Percentiles rank a stretch among this genome's conserved stretches.
Evolutionary conservation across 2,797 vertebrate genomes (phyloP).

Genomic region (Chrosomus eos): DNA sequence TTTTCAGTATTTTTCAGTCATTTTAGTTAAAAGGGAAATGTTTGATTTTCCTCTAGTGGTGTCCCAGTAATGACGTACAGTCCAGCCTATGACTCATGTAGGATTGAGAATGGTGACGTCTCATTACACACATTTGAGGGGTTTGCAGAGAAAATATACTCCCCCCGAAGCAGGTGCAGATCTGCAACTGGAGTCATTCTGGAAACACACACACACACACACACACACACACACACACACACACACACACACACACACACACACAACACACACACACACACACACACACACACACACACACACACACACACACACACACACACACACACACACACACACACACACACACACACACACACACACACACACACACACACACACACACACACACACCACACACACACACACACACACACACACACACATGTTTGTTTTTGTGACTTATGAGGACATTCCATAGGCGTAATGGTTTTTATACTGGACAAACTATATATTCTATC

Average conservation of each 20-base stretch:
- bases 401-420: too few relatives aligned
- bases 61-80: conserved; percentile 31
- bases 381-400: too few relatives aligned
- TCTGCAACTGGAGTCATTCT: background rate
- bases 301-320: too few relatives aligned
- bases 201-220: background rate
- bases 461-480: too few relatives aligned
- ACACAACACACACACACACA: background rate
- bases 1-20: background rate
- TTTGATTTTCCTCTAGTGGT: background rate
- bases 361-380: too few relatives aligned
- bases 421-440: too few relatives aligned
- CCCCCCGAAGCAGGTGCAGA: conserved; percentile 41
- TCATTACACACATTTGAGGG: conserved; percentile 17
- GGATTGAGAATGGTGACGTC: conserved; percentile 13
- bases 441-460: too few relatives aligned
- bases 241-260: too few relatives aligned
- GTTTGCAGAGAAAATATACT: conserved; percentile 36
- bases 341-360: too few relatives aligned
- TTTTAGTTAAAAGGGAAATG: background rate
- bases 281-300: background rate
- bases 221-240: background rate
- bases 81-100: conserved; percentile 16
- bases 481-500: too few relatives aligned
- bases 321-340: too few relatives aligned